phyloP scores from a whole-genome alignment of 2,888 invertebrate genomes.

The Cepaea hortensis region DNA sequence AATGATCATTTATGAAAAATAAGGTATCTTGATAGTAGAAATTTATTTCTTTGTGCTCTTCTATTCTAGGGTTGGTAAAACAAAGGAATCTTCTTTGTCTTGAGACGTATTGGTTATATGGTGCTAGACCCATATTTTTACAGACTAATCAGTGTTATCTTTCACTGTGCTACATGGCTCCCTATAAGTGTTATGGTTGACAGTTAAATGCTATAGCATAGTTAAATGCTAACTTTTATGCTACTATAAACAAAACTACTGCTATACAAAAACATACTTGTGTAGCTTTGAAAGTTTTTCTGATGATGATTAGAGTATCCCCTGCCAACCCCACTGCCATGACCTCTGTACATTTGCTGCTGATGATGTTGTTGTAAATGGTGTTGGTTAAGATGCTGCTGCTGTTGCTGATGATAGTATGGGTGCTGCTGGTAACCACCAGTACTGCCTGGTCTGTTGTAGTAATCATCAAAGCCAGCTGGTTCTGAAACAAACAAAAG shows the following conservation, averaged over 20 bases:
- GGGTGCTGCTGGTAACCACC: slow-evolving; percentile 29
- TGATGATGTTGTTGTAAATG: slow-evolving; percentile 20
- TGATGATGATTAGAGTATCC: slow-evolving; percentile 10
- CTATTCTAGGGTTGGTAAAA: too few relatives aligned
- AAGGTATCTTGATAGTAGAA: too few relatives aligned
- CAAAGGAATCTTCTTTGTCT: too few relatives aligned
- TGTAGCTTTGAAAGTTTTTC: slow-evolving; percentile 31
- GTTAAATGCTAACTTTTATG: background rate
- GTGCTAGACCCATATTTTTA: too few relatives aligned
- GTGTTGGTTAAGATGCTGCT: slow-evolving; percentile 31
- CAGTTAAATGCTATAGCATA: too few relatives aligned
- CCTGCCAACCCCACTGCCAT: slow-evolving; percentile 7
- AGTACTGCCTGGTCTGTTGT: slow-evolving; percentile 22
- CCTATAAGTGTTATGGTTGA: too few relatives aligned
- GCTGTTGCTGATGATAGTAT: slow-evolving; percentile 29
- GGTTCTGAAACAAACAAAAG: slow-evolving; percentile 21
- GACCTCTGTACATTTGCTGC: slow-evolving; percentile 38
- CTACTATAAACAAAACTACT: background rate
- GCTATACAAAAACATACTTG: slow-evolving; percentile 16
- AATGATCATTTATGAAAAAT: too few relatives aligned
- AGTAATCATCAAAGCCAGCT: slow-evolving; percentile 43
- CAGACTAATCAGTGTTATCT: too few relatives aligned
- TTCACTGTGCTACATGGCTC: too few relatives aligned
- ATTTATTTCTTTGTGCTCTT: too few relatives aligned
- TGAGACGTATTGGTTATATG: too few relatives aligned